A percentile compares a stretch with the other conserved stretches of the same genome.
These are phyloP conservation scores for Stratiomys singularior DNA, from an alignment of 2,888 invertebrate genomes.

Conservation along the genomic window DNA sequence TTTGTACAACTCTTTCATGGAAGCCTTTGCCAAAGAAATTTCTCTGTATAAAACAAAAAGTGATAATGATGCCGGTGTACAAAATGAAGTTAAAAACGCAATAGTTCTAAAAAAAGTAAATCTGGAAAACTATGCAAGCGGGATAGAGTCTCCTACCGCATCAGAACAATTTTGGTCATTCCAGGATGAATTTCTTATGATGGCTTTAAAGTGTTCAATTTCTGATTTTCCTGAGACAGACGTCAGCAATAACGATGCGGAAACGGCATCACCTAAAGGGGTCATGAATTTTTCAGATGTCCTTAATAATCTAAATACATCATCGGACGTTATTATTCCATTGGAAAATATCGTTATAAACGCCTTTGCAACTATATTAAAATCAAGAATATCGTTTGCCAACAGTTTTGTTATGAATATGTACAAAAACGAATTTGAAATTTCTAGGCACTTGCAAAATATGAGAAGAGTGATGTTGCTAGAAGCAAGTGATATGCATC, in stretches of 20 bases:
- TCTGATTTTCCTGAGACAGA: background rate
- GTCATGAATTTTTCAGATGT: conserved; percentile 40
- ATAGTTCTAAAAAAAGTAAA: background rate
- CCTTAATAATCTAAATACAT: conserved; percentile 56
- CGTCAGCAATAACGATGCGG: conserved; percentile 50
- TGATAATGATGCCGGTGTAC: background rate
- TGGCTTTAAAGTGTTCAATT: conserved; percentile 56
- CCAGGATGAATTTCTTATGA: conserved; percentile 57
- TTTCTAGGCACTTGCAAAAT: conserved; percentile 66
- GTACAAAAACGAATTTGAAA: conserved; percentile 65
- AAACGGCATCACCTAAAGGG: conserved; percentile 20
- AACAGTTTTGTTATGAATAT: conserved; percentile 67
- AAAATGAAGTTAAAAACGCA: background rate
- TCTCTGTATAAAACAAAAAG: background rate
- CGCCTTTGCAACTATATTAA: conserved; percentile 64
- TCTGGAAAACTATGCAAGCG: background rate
- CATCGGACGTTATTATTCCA: conserved; percentile 62
- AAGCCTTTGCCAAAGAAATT: conserved; percentile 14
- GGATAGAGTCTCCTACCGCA: background rate
- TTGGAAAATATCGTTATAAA: conserved; percentile 64
- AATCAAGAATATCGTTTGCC: conserved; percentile 62
- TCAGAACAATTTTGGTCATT: conserved; percentile 53
- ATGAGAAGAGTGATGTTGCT: conserved; percentile 68
- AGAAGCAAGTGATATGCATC: conserved; percentile 68
- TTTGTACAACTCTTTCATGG: conserved; percentile 39